These are phyloP conservation scores for Lathamus discolor DNA, from an alignment of 2,113 vertebrate genomes.

Conservation along the genomic window DNA sequence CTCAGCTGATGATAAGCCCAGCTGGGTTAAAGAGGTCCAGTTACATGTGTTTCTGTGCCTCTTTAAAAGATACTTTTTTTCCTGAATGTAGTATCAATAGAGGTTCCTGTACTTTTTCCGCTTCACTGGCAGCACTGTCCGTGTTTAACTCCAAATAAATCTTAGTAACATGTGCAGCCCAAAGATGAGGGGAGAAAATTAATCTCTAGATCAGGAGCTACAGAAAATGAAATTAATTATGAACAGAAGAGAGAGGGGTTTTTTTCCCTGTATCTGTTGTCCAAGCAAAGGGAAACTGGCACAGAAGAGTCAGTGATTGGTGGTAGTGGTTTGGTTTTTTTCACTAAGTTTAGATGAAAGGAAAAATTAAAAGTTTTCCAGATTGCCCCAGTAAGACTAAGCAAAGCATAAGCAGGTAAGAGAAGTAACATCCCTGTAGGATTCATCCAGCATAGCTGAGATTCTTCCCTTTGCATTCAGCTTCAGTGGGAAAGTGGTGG, in stretches of 20 bases:
- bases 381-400: background rate
- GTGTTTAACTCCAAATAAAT: conserved; percentile 24
- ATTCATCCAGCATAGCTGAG: background rate
- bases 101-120: background rate
- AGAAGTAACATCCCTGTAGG: background rate
- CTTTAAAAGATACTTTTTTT: background rate
- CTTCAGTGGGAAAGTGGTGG: background rate
- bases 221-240: background rate
- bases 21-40: background rate
- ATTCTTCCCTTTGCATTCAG: background rate
- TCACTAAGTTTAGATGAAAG: background rate
- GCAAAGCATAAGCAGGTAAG: background rate
- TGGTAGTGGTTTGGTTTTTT: background rate
- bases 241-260: background rate
- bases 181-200: background rate
- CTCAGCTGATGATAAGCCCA: background rate
- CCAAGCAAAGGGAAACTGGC: background rate
- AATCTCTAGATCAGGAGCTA: background rate
- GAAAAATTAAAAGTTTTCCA: background rate
- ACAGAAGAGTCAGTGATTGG: background rate
- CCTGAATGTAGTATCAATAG: background rate
- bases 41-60: background rate
- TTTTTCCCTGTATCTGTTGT: background rate
- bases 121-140: background rate
- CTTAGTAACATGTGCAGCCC: background rate